Evolutionary conservation across 1,140 invertebrate genomes (phyloP), one percentile per base, ranked within the genome.

Genomic region (Bursaphelenchus mucronatus): DNA sequence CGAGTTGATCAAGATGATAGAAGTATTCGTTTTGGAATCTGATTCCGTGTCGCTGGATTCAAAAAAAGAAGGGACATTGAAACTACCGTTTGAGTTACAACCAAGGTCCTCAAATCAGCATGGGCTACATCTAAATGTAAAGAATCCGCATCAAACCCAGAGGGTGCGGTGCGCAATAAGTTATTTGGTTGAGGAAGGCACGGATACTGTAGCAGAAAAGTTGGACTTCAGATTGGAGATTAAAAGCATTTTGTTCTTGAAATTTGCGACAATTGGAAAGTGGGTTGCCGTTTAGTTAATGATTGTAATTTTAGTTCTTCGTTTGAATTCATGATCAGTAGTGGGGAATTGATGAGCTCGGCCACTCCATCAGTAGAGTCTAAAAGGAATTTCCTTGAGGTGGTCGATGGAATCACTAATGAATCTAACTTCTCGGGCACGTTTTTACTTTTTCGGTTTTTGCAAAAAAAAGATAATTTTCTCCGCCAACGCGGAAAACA

Each of bases 401-500:
- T 72, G 7, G 40, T 74, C 11, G 49, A 61, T 17, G 41, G 55
- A 46, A 61, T 72, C 47, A 53, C 50, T 6, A 40, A 40, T 39
- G 45, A 53, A n/a, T 65, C 67, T 3, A 74, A 76, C 54, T 76
- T 76, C 15, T 67, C 65, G 45, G 72, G 72, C 68, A 47, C 1
- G 8, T 30, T 30, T 30, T 30, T 30, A 30, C 5, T 30, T 30
- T 3, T 30, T 3, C 30, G 2, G 30, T n/a, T n/a, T n/a, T n/a
- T n/a, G 30, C 30, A 1, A 5, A 64, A 10, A 44, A 13, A 30
- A 30, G 15, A 11, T 46, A 50, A n/a, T n/a, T n/a, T n/a, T n/a
- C n/a, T n/a, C n/a, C n/a, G n/a, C n/a, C n/a, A n/a, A n/a, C n/a
- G n/a, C n/a, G n/a, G n/a, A n/a, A n/a, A n/a, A n/a, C n/a, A n/a